Evolutionary conservation across 2,888 invertebrate species (phyloP), one percentile per base, ranked within the genome.

Genomic region (Drosophila dives): DNA sequence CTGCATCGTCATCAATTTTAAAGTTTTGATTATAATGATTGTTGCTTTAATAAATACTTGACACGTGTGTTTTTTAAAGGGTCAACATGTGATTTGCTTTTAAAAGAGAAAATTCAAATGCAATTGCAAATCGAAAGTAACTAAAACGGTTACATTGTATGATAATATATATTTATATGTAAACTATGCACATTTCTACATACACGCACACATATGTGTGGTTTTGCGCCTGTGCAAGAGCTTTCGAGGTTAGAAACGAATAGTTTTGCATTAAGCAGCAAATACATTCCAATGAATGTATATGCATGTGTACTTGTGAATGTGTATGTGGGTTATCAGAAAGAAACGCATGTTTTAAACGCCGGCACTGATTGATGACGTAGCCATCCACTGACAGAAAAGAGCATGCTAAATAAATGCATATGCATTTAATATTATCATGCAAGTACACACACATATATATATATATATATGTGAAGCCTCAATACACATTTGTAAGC

Each of bases 211-310:
- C 17, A 17, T 12, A 36, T 26, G 33, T 50, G n/a, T 10, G 11
- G 3, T 34, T 40, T 51, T 71, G 75, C 77, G 73, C 67, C 78
- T 77, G 75, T 80, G 77, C 65, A 72, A 64, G 68, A 36, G 23
- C 15, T 45, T 65, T 78, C 60, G 72, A 90, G 89, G 89, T 90
- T 90, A 90, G 76, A 79, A 64, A 78, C 87, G 89, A 85, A 80
- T 75, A 68, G 42, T 67, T 64, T 75, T 59, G 59, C 59, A 59
- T 58, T 70, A 62, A 54, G 69, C 38, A 45, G 33, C 36, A 48
- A 70, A 40, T 23, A 61, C 40, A 66, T 58, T 38, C n/a, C 45
- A 15, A 55, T 55, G 26, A 20, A 53, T 15, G 32, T 15, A 32
- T 38, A n/a, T 50, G 20, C 17, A 26, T 45, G 15, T 59, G 36